These are phyloP conservation scores for Arremon brunneinucha DNA, from an alignment of 2,797 vertebrate species.

Conservation along the genomic window DNA sequence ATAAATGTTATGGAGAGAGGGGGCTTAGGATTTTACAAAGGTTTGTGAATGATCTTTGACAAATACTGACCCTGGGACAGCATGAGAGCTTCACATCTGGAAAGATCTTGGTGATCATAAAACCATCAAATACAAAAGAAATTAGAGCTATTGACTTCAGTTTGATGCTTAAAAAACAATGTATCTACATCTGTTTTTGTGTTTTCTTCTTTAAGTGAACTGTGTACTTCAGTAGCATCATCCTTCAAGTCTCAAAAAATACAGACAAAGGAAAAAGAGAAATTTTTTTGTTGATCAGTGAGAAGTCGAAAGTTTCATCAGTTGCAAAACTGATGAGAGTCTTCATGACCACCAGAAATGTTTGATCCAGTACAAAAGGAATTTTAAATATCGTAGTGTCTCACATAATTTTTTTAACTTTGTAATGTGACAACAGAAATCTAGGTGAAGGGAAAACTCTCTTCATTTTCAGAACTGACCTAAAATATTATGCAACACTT, in stretches of 20 bases:
- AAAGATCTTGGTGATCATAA: background rate
- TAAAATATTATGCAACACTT: background rate
- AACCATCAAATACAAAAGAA: background rate
- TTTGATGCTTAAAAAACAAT: background rate
- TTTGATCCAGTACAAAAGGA: background rate
- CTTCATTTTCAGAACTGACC: background rate
- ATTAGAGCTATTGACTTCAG: background rate
- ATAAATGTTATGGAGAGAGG: background rate
- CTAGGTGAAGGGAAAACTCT: background rate
- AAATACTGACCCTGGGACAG: background rate
- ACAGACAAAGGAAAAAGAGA: background rate
- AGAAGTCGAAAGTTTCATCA: background rate
- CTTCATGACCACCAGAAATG: background rate
- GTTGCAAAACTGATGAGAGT: background rate
- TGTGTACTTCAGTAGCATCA: background rate
- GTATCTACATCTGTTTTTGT: fast-evolving
- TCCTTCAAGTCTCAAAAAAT: background rate
- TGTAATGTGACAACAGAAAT: background rate
- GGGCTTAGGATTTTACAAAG: background rate
- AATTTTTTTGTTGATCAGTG: background rate
- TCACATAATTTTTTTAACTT: background rate
- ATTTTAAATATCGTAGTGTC: background rate
- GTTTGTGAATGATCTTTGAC: background rate
- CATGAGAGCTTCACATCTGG: background rate
- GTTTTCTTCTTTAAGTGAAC: background rate